These are phyloP conservation scores for Heliconius sara DNA, from an alignment of 2,888 invertebrate species.

Conservation along the genomic window DNA sequence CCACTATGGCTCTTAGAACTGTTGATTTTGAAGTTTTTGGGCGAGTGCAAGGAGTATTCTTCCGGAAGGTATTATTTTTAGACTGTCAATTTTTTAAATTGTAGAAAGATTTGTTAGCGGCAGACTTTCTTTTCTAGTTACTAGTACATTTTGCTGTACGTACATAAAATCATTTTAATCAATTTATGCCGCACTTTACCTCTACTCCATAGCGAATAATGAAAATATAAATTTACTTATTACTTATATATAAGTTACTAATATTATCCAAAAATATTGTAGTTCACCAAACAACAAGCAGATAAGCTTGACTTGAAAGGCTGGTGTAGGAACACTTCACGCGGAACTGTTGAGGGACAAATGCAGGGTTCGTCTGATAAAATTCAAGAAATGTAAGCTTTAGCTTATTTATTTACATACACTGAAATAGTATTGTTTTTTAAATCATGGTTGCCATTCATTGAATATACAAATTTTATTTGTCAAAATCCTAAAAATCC, in stretches of 20 bases:
- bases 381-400: constrained; percentile 86
- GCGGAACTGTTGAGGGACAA: constrained; percentile 87
- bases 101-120: not conserved
- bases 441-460: too few relatives aligned
- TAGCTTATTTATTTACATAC: not conserved
- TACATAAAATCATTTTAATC: not conserved
- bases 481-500: too few relatives aligned
- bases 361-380: constrained; percentile 85
- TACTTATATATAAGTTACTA: not conserved
- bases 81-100: not conserved
- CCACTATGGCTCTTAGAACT: constrained; percentile 60
- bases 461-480: too few relatives aligned
- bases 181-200: too few relatives aligned
- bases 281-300: constrained; percentile 88
- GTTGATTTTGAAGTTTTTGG: constrained; percentile 86
- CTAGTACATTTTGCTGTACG: not conserved
- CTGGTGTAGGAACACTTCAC: constrained; percentile 89
- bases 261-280: constrained; percentile 48
- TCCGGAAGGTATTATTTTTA: constrained; percentile 80
- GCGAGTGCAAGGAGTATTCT: constrained; percentile 86
- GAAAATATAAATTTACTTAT: not conserved
- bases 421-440: too few relatives aligned
- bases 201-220: too few relatives aligned
- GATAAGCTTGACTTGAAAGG: constrained; percentile 86
- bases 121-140: not conserved